A percentile compares a stretch with the other conserved stretches of the same genome.
Conservation (phyloP, 2,888 invertebrate species). For the Perithous albicinctus region DNA sequence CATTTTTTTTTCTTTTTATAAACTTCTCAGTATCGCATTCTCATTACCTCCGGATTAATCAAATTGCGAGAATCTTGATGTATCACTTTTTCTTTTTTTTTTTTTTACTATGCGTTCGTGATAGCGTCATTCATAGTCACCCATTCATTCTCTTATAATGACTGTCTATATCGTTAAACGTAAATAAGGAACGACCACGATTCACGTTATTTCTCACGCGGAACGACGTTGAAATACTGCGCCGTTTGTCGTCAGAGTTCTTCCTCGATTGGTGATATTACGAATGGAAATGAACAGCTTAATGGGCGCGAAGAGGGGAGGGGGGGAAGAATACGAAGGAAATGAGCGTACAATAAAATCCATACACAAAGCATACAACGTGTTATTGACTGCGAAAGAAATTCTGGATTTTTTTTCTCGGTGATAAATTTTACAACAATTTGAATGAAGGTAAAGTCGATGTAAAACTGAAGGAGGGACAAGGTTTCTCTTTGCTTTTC, state of each 20-base stretch:
- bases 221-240: constrained; percentile 7
- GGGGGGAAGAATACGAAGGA: not conserved
- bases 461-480: not conserved
- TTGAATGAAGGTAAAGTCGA: not conserved
- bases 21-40: constrained; percentile 7
- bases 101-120: not conserved
- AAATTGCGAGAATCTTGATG: constrained; percentile 25
- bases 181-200: not conserved
- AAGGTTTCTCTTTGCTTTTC: not conserved
- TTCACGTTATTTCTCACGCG: constrained; percentile 3
- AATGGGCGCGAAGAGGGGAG: no score
- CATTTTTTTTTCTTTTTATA: not conserved
- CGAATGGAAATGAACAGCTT: not conserved
- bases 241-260: constrained; percentile 15
- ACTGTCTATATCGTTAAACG: not conserved
- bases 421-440: not conserved
- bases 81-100: no score
- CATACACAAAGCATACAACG: not conserved
- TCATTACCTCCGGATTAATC: constrained; percentile 8
- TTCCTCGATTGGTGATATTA: constrained; percentile 13
- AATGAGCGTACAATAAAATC: not conserved
- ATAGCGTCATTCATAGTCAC: not conserved
- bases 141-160: not conserved
- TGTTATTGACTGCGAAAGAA: not conserved
- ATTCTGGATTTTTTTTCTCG: constrained; percentile 16